Evolutionary conservation across 1,140 invertebrate genomes (phyloP).

Genomic region (Caenorhabditis remanei): DNA sequence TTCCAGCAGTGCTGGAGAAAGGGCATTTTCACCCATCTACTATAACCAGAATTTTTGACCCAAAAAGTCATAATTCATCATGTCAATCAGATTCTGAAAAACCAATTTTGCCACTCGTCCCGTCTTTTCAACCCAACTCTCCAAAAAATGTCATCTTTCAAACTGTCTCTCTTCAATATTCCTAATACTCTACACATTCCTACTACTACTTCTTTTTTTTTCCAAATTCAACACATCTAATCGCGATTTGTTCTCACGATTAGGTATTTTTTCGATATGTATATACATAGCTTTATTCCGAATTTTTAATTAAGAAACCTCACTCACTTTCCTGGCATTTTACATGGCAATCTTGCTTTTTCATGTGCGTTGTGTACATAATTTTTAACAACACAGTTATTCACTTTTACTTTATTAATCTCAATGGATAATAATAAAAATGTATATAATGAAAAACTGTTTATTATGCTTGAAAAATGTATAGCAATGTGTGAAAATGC

Average conservation of each 20-base stretch:
- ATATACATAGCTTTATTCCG: not conserved
- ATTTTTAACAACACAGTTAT: not conserved
- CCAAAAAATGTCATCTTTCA: slow-evolving; percentile 17
- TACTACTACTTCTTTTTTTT: not conserved
- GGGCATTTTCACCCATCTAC: not conserved
- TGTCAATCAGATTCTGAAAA: slow-evolving; percentile 13
- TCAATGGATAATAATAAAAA: not conserved
- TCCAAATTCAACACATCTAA: slow-evolving; percentile 2
- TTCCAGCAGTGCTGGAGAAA: slow-evolving; percentile 42
- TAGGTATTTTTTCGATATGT: not conserved
- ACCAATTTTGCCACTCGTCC: not conserved
- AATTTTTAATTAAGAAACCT: not conserved
- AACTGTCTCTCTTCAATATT: slow-evolving; percentile 26
- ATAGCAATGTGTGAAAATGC: not conserved
- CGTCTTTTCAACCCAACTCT: not conserved
- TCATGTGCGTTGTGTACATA: not conserved
- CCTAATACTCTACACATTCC: slow-evolving; percentile 34
- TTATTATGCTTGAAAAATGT: slow-evolving; percentile 38
- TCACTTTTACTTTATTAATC: not conserved
- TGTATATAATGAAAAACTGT: not conserved
- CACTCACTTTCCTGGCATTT: not conserved
- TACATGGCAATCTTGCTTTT: not conserved
- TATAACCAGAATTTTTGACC: not conserved
- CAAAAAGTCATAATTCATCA: not conserved
- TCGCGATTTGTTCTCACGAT: not conserved